Base-by-base conservation (phyloP, 2,113 vertebrate species). In the Zosterops borbonicus region DNA sequence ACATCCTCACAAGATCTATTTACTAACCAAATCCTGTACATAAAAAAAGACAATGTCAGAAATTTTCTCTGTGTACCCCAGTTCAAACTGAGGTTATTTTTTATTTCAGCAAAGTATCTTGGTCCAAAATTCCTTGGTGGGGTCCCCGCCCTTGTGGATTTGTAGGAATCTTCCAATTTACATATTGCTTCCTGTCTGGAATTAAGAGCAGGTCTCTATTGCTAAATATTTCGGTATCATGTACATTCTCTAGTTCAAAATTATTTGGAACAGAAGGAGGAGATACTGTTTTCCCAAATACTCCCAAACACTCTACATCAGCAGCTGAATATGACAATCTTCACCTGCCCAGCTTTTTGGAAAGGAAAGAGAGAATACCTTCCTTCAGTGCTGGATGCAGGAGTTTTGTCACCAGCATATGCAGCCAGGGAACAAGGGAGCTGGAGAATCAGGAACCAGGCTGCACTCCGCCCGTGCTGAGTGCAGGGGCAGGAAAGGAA, bases 101-200 rank as follows among this genome's bases (percentile, higher is more conserved):
- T 71, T 87, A 47, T 49, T 90, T 50, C 56, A 78, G 47, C 6
- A 14, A 82, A 92, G 44, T 42, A 33, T 20, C 28, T 23, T 77
- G 59, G 60, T 88, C 79, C 73, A 91, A 77, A 92, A 96, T 93
- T 92, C 93, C 64, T 90, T 86, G 79, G 79, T 80, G 76, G 79
- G 44, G 44, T 75, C 22, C 13, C 11, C 67, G 31, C 13, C 52
- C 18, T 44, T 56, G 55, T 71, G 76, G 56, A 92, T 91, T 91
- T 73, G 12, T 16, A 77, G n/a, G 52, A 95, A 83, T 81, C 69
- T 91, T 55, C 39, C 50, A 62, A 96, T 88, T 85, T 74, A 75
- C 4, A 1, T 83, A 75, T 71, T 6, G 0, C 31, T 92, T 90
- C 85, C 76, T 90, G 71, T 50, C 56, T 88, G 79, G 75, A 95